A percentile compares a stretch with the other conserved stretches of the same genome.
Conservation (phyloP, 1,140 invertebrate species). For the Drosophila takahashii region DNA sequence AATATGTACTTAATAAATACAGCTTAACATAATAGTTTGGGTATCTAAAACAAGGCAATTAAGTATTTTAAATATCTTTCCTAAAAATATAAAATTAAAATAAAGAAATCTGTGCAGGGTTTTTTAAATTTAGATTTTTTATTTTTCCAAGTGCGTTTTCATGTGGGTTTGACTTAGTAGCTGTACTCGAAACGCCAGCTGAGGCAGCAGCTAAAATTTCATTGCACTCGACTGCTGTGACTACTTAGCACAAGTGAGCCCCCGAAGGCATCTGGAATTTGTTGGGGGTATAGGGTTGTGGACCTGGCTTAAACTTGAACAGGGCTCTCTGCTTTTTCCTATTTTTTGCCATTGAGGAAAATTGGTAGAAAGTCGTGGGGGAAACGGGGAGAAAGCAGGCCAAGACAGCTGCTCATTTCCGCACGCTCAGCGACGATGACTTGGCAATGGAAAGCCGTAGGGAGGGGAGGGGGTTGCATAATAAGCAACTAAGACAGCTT, state of each 20-base stretch:
- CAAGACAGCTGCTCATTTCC: slow-evolving; percentile 82
- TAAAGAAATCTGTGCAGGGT: background rate
- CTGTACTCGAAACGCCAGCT: slow-evolving; percentile 48
- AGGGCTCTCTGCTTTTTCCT: slow-evolving; percentile 6
- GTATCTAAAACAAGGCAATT: too few species aligned
- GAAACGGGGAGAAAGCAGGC: slow-evolving; percentile 14
- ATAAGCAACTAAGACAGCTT: slow-evolving; percentile 81
- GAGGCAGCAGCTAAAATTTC: slow-evolving; percentile 71
- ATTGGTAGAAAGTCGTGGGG: slow-evolving; percentile 12
- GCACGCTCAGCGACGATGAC: slow-evolving; percentile 73
- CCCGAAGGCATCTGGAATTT: slow-evolving; percentile 53
- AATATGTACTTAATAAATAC: too few species aligned
- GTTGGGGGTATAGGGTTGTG: slow-evolving; percentile 7
- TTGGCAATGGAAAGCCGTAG: slow-evolving; percentile 42
- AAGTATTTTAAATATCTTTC: too few species aligned
- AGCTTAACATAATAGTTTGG: too few species aligned
- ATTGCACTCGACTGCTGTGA: slow-evolving; percentile 77
- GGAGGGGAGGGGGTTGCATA: slow-evolving; percentile 48
- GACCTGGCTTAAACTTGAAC: slow-evolving; percentile 66
- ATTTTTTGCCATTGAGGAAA: slow-evolving; percentile 23
- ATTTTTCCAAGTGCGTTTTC: slow-evolving; percentile 1
- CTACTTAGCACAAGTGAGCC: slow-evolving; percentile 79
- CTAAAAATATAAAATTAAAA: too few species aligned
- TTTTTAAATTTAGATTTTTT: background rate
- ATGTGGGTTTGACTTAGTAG: slow-evolving; percentile 73